Conservation (phyloP, 2,113 vertebrate species). For the Cyanistes caeruleus region DNA sequence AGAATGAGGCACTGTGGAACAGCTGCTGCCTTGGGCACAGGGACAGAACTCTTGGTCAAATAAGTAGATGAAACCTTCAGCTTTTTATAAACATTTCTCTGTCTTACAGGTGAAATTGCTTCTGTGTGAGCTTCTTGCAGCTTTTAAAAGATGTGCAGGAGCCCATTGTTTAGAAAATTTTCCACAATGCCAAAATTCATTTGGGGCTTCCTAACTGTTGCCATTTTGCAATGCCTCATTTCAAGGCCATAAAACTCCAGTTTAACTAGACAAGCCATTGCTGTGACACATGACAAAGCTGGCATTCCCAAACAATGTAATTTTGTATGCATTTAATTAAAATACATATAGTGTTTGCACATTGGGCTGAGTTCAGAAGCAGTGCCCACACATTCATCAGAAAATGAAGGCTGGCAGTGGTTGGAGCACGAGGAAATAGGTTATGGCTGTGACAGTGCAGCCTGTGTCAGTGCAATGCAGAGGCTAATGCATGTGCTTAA, state of each 20-base stretch:
- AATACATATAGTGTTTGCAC: background rate
- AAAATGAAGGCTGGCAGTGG: background rate
- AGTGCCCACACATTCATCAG: background rate
- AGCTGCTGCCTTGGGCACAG: background rate
- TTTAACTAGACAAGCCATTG: background rate
- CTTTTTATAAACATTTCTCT: background rate
- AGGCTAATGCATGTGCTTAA: background rate
- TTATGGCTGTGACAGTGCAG: background rate
- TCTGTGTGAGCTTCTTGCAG: background rate
- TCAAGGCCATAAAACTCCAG: conserved; percentile 10
- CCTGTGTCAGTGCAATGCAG: background rate
- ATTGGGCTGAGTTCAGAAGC: background rate
- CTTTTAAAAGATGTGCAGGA: background rate
- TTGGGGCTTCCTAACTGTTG: background rate
- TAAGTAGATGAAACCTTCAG: background rate
- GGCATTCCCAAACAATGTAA: background rate
- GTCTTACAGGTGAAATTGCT: background rate
- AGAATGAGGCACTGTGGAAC: background rate
- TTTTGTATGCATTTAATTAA: conserved; percentile 31
- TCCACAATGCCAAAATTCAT: background rate
- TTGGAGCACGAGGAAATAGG: background rate
- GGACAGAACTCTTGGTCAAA: background rate
- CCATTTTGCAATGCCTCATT: conserved; percentile 10
- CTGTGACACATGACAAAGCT: background rate
- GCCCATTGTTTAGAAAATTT: background rate